Base-by-base conservation (phyloP, 1,140 invertebrate species). In the Cotesia glomerata region DNA sequence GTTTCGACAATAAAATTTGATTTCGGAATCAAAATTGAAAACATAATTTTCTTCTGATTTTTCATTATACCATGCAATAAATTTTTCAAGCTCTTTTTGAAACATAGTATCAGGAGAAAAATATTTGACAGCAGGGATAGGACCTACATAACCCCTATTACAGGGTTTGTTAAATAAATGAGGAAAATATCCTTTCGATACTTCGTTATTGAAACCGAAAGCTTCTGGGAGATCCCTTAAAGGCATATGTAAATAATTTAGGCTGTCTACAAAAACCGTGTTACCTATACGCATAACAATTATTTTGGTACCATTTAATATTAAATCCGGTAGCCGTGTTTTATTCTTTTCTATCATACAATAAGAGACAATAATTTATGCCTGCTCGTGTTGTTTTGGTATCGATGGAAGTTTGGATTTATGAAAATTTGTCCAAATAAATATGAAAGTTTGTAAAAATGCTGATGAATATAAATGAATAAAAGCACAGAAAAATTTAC, bases 201-300 rank as follows among this genome's bases (percentile, higher is more conserved):
- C 45, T n/a, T 61, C 56, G 8, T 56, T 36, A 4, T 14, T 4
- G n/a, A 82, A 58, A 8, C 69, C 78, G 45, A 81, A 82, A 0
- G 80, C 70, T 76, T 78, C 69, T 0, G 78, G 79, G 11, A 83
- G 59, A 39, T 51, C 61, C 9, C 69, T 69, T 3, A 79, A 70
- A 0, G 76, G 26, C 76, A 81, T 80, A 2, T 72, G 75, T 59
- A 82, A 77, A 74, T 80, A 81, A 73, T 77, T 77, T 73, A 79
- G 61, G 39, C 75, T 77, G 70, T 82, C 81, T 35, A 81, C 72
- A 70, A 82, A 81, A 18, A 67, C 61, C 1, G 74, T 71, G 36
- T 74, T 74, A 8, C 59, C 61, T 5, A 69, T 26, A 2, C 39
- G 34, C 75, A 80, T 76, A 0, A 45, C 16, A 51, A 79, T 72